Evolutionary conservation across 1,140 invertebrate species (phyloP).

Genomic region (Tetranychus cinnabarinus): DNA sequence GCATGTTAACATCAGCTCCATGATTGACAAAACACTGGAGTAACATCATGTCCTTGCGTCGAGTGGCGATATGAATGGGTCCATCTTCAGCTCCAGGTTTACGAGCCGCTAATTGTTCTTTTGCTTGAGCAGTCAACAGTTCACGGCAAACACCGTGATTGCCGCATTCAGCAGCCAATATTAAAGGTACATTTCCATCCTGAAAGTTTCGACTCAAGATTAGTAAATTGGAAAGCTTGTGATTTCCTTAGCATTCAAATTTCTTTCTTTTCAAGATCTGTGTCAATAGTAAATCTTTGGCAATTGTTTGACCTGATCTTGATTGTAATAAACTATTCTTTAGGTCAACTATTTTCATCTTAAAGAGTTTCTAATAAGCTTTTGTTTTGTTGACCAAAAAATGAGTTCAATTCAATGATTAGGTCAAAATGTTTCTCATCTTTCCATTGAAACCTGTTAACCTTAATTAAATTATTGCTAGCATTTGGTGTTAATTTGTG

Average conservation of each 20-base stretch:
- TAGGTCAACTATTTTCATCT: no score
- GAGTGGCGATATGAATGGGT: slow-evolving; percentile 66
- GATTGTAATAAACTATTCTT: no score
- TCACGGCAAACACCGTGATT: slow-evolving; percentile 79
- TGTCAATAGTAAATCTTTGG: background rate
- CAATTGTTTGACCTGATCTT: no score
- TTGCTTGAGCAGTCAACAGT: slow-evolving; percentile 43
- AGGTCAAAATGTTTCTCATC: background rate
- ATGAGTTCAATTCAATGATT: no score
- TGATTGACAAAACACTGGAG: slow-evolving; percentile 69
- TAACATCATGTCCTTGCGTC: slow-evolving; percentile 70
- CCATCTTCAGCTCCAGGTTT: slow-evolving; percentile 35
- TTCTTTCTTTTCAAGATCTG: background rate
- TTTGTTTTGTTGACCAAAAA: no score
- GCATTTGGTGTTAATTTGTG: background rate
- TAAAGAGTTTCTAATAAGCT: no score
- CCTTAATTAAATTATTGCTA: background rate
- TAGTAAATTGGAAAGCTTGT: slow-evolving; percentile 1
- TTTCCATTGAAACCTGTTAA: background rate
- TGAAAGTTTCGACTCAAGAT: slow-evolving; percentile 18
- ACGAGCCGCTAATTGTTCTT: slow-evolving; percentile 26
- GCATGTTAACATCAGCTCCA: slow-evolving; percentile 64
- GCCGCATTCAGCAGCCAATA: slow-evolving; percentile 71
- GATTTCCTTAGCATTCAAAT: background rate
- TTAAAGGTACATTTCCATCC: slow-evolving; percentile 75